Evolutionary conservation across 2,888 invertebrate genomes (phyloP).

Genomic region (Biston stratarius): DNA sequence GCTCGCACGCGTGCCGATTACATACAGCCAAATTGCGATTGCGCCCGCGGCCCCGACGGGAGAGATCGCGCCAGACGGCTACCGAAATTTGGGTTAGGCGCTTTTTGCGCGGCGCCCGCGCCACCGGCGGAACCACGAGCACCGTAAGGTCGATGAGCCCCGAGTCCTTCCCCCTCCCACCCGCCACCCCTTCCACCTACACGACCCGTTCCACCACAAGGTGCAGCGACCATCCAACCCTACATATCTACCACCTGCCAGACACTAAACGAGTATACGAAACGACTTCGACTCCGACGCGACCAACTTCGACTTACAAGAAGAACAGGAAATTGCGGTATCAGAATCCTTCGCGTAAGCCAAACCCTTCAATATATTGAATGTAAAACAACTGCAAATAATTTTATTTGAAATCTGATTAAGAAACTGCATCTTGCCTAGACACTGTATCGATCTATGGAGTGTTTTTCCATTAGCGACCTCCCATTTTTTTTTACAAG

Average conservation of each 20-base stretch:
- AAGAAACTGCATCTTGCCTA: not conserved
- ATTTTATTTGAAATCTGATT: not conserved
- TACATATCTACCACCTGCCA: slow-evolving; percentile 84
- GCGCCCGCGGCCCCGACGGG: slow-evolving; percentile 61
- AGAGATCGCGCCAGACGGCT: slow-evolving; percentile 78
- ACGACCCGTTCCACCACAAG: slow-evolving; percentile 82
- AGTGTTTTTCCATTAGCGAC: too few relatives aligned
- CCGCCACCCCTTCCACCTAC: slow-evolving; percentile 52
- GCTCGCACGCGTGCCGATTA: slow-evolving; percentile 71
- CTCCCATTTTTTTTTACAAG: not conserved
- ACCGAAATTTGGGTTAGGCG: slow-evolving; percentile 83
- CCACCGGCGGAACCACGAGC: slow-evolving; percentile 61
- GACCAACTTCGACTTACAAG: slow-evolving; percentile 55
- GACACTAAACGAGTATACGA: slow-evolving; percentile 77
- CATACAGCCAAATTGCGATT: slow-evolving; percentile 58
- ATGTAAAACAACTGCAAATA: slow-evolving; percentile 13
- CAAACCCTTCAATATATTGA: slow-evolving; percentile 16
- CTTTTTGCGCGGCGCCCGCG: slow-evolving; percentile 74
- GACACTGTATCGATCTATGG: too few relatives aligned
- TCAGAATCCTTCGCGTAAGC: slow-evolving; percentile 31
- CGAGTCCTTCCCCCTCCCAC: slow-evolving; percentile 51
- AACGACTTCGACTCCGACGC: slow-evolving; percentile 54
- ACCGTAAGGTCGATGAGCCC: slow-evolving; percentile 79
- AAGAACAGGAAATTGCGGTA: slow-evolving; percentile 42
- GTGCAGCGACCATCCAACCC: slow-evolving; percentile 80